A percentile compares a stretch with the other conserved stretches of the same genome.
Conservation (phyloP, 2,888 invertebrate species). For the Metacarcinus magister region DNA sequence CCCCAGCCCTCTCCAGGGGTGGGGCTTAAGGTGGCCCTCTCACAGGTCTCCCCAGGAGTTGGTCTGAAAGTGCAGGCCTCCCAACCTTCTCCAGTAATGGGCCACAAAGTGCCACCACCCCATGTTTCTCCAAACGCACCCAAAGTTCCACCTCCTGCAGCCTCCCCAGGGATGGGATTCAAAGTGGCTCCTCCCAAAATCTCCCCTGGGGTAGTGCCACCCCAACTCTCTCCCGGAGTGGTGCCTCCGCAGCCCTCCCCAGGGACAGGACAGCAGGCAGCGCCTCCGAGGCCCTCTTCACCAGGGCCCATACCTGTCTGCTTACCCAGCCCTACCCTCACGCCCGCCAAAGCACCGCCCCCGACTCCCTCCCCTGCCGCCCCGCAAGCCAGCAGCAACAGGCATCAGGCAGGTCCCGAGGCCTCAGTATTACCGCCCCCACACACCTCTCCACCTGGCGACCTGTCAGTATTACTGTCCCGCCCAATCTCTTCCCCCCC, state of each 20-base stretch:
- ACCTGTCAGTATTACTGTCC: conserved; percentile 26
- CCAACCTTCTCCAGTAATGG: background rate
- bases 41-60: background rate
- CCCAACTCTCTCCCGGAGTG: background rate
- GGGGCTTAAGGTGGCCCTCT: background rate
- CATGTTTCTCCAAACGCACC: background rate
- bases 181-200: background rate
- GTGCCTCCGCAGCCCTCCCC: background rate
- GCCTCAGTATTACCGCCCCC: conserved; percentile 50
- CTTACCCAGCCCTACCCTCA: conserved; percentile 17
- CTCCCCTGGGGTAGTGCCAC: background rate
- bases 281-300: background rate
- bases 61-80: background rate
- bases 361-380: background rate
- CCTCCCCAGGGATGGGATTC: background rate
- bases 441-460: background rate
- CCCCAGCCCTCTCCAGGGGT: conserved; percentile 4
- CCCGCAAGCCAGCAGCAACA: background rate
- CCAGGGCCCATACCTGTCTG: background rate
- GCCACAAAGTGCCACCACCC: background rate
- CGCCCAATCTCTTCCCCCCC: background rate
- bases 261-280: background rate
- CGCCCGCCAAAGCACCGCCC: background rate
- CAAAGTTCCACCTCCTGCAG: background rate
- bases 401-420: background rate